A percentile compares a stretch with the other conserved stretches of the same genome.
phyloP scores from a whole-genome alignment of 2,888 invertebrate genomes.

The Caenorhabditis sinica region DNA sequence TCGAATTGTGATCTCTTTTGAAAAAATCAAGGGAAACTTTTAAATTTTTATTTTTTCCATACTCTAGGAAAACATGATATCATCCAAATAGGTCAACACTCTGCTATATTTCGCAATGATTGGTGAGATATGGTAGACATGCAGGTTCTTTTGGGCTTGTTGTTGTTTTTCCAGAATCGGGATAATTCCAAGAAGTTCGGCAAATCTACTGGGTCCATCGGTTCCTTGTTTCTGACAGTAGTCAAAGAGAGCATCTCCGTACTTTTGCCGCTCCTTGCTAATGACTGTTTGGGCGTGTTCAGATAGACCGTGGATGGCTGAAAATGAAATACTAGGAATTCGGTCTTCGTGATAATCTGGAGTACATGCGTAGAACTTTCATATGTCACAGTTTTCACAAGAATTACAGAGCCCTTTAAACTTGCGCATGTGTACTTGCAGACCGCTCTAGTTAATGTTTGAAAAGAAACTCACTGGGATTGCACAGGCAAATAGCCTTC shows the following conservation, averaged over 20 bases:
- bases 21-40: no score
- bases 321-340: no score
- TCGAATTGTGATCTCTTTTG: no score
- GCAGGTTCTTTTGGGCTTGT: conserved; percentile 20
- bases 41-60: background rate
- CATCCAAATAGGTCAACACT: background rate
- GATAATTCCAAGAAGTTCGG: conserved; percentile 30
- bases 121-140: conserved; percentile 15
- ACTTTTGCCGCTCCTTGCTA: background rate
- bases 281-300: background rate
- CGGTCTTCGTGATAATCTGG: no score
- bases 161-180: conserved; percentile 42
- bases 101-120: background rate
- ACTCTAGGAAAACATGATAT: conserved; percentile 15
- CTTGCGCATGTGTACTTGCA: no score
- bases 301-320: conserved; percentile 6
- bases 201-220: conserved; percentile 26
- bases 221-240: background rate
- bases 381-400: no score
- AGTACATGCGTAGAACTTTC: no score
- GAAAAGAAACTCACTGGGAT: conserved; percentile 4
- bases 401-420: no score
- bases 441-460: no score
- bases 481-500: conserved; percentile 15
- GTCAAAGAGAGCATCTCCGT: background rate